Base-by-base conservation (phyloP, 2,113 vertebrate species). In the Phaethon lepturus region DNA sequence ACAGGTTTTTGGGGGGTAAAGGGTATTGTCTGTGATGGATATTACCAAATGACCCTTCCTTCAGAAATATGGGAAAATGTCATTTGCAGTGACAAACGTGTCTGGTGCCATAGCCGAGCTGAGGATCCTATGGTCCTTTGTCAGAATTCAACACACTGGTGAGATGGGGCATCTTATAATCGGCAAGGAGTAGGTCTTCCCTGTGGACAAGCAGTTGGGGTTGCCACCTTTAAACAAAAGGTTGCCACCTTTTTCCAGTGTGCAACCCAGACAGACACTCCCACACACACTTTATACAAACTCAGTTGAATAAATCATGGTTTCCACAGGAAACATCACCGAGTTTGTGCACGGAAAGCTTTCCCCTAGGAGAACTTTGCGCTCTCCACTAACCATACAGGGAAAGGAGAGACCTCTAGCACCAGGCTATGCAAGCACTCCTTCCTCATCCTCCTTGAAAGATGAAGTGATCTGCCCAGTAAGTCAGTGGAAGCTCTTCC, bases 61-160 rank as follows among this genome's bases (percentile, higher is more conserved):
- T 81, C 31, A 69, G 40, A 95, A 93, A 74, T 24, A 47, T 0
- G 5, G 31, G 31, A 24, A 86, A 74, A 93, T 8, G 12, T 35
- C 3, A 29, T 45, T 87, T 84, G 6, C 25, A 18, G 7, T n/a
- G 49, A 63, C 11, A 74, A 86, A 74, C 26, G 24, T 71, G 25
- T 28, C 26, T 44, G 16, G 38, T 59, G 17, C 8, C 47, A 77
- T 19, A 55, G 22, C 9, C 38, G 80, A 58, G 22, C 13, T 73
- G n/a, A 86, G 13, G 20, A 55, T 28, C 38, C 14, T 38, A 16
- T 1, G 2, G 10, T 16, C 11, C 19, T 47, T 74, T 42, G 42
- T 42, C 68, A 82, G 24, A 17, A 23, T 23, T 52, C 9, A 5
- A 78, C 0, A 1, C 0, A 0, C 8, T 58, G 17, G 10, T 29